A percentile compares a stretch with the other conserved stretches of the same genome.
Evolutionary conservation across 2,797 vertebrate species (phyloP).

Genomic region (Lepilemur ruficaudatus): DNA sequence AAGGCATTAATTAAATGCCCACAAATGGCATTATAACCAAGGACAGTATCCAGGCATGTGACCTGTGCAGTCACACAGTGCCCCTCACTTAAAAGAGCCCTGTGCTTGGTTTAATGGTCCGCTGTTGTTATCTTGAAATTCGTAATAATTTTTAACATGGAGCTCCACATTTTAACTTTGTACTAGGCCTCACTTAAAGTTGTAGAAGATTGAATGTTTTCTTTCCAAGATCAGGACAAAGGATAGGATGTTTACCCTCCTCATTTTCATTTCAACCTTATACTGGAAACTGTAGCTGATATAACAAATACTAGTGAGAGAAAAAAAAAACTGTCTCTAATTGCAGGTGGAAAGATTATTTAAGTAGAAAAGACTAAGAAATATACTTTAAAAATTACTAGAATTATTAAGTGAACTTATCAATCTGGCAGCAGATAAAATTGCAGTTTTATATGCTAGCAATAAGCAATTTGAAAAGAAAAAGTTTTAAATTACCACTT

Average conservation of each 20-base stretch:
- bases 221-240: background rate
- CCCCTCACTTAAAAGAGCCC: background rate
- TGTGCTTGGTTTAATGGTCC: background rate
- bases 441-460: background rate
- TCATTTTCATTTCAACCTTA: background rate
- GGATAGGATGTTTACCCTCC: background rate
- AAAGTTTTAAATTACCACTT: background rate
- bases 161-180: background rate
- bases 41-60: background rate
- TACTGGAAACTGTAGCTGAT: background rate
- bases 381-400: background rate
- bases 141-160: background rate
- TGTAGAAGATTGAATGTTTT: background rate
- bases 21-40: background rate
- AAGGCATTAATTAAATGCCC: background rate
- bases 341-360: background rate
- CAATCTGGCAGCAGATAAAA: background rate
- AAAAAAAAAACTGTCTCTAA: background rate
- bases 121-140: background rate
- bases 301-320: background rate
- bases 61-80: background rate
- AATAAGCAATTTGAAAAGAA: constrained; percentile 12
- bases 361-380: background rate
- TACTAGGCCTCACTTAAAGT: background rate
- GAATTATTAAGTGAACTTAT: background rate